Base-by-base conservation (phyloP, 2,797 vertebrate genomes). In the Thalassophryne amazonica region DNA sequence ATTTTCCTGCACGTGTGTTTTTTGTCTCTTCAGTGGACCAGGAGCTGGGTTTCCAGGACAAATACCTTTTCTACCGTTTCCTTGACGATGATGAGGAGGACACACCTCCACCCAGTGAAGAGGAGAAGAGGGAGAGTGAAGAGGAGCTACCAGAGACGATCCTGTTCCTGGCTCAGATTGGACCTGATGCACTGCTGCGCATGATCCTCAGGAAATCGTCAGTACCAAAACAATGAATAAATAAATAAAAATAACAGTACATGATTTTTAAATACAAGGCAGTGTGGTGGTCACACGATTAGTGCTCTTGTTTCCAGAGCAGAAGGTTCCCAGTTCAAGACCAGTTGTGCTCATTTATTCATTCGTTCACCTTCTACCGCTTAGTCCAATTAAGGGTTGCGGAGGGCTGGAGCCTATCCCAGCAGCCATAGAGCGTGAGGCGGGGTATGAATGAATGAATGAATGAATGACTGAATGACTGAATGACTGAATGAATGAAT, bases 31-130 rank as follows among this genome's bases (percentile, higher is more conserved):
- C 77, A 98, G 96, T 97, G 86, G 96, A 99, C 75, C 95, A 99
- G 69, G 95, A 99, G 5, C 88, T 95, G 51, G 85, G 94, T 55
- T 99, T 99, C 84, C 95, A 99, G 85, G 97, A 99, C 78, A 99
- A 99, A 73, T 98, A 98, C 80, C 91, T 99, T 54, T 99, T 98
- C 85, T 98, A 98, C 68, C 96, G 96, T 45, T 98, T 99, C 83
- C 91, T 98, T 80, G 95, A 98, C 2, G 97, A 99, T 1, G 96
- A 99, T 67, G 88, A 84, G 0, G 95, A 98, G 74, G 95, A 96
- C 68, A 92, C 93, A 0, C 92, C 92, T n/a, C 74, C 96, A 82
- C 97, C 94, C 25, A 95, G 93, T 0, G 97, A 98, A 50, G 97
- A 98, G 14, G 97, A 99, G 82, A 98, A 95, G 65, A 92, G 94